phyloP scores from a whole-genome alignment of 2,888 invertebrate species.

The Dasypolia templi region DNA sequence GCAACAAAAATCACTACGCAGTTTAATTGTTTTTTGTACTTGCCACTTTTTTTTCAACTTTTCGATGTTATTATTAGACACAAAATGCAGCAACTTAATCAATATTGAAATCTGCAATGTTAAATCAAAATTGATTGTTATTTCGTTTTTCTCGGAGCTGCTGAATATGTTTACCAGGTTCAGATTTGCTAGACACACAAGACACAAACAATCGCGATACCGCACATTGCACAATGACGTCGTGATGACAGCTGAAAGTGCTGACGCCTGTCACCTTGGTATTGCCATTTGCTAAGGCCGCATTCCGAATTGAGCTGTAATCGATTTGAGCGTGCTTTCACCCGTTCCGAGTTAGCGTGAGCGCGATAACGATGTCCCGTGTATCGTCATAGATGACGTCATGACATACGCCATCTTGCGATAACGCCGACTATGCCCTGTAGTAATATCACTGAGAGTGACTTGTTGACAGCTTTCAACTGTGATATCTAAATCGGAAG shows the following conservation, averaged over 20 bases:
- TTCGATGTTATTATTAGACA: background rate
- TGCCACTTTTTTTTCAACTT: background rate
- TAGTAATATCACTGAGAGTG: too few relatives aligned
- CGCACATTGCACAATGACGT: background rate
- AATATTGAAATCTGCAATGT: background rate
- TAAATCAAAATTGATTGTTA: background rate
- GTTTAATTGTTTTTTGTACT: background rate
- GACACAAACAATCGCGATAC: background rate
- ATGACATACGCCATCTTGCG: too few relatives aligned
- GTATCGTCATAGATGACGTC: too few relatives aligned
- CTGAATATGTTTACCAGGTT: background rate
- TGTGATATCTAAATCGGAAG: too few relatives aligned
- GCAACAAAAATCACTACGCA: conserved; percentile 1
- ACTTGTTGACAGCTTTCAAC: too few relatives aligned
- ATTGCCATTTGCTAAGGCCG: too few relatives aligned
- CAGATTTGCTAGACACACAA: background rate
- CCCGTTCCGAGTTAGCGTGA: too few relatives aligned
- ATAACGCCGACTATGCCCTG: too few relatives aligned
- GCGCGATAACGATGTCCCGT: too few relatives aligned
- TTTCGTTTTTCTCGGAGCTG: background rate
- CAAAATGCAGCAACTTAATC: background rate
- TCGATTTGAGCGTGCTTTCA: too few relatives aligned
- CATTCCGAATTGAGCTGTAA: too few relatives aligned
- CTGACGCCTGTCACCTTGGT: too few relatives aligned
- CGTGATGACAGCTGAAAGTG: background rate